Evolutionary conservation across 2,797 vertebrate genomes (phyloP), one percentile per base, ranked within the genome.

Genomic region (Sylvia borin): DNA sequence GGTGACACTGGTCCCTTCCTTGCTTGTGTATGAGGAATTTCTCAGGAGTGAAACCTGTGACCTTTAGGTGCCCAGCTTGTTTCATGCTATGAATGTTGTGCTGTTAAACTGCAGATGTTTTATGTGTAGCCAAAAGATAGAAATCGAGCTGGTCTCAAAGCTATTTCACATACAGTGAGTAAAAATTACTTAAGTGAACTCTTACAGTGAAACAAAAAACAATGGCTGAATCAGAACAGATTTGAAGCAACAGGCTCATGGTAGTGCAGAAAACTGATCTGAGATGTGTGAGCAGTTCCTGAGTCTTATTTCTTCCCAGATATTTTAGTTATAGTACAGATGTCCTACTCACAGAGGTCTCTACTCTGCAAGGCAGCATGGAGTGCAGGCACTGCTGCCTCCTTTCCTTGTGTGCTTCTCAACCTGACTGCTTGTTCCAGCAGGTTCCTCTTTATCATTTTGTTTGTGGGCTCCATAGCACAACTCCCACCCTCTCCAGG

Each of bases 291-390:
- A 51, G 6, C 9, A 48, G 60, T 12, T 7, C 43, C 31, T 57
- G 47, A 61, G 11, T 51, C 10, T 58, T 40, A 42, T 58, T 76
- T 82, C 16, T 48, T 67, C 21, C 51, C 24, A 10, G 40, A 11
- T 10, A 17, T 12, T 5, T 42, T n/a, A 16, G 20, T 48, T 51
- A 16, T 2, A 47, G 70, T 19, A 29, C 16, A 26, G 34, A 15
- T 53, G 10, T 16, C 15, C 78, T 22, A 3, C 25, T 68, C 3
- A 1, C 19, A 42, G 71, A 48, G 48, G 60, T 68, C 36, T 76
- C 38, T 22, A 4, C 32, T 38, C 24, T 50, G 36, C 25, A 10
- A 5, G 43, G 27, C 75, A 71, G 31, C 0, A 0, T 8, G 27
- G 13, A 20, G 70, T 9, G 32, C 75, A 54, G 51, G 66, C 68